Percentiles rank a stretch among this genome's conserved stretches.
phyloP scores from a whole-genome alignment of 2,797 vertebrate genomes.

The Rachycentron canadum region DNA sequence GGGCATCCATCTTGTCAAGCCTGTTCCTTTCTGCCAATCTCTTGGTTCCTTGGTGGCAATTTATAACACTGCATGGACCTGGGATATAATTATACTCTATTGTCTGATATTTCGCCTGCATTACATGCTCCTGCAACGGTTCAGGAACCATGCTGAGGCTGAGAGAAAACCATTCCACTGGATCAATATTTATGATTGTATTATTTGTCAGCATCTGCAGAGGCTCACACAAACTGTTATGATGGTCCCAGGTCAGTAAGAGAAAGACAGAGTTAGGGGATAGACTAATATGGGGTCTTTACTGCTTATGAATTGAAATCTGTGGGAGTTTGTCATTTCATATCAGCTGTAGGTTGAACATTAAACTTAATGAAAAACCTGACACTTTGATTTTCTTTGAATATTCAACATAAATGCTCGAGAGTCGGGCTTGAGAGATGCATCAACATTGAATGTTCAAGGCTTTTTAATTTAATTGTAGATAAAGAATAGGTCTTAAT shows the following conservation, averaged over 20 bases:
- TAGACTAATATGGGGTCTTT: conserved; percentile 31
- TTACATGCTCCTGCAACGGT: conserved; percentile 72
- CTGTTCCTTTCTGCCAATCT: conserved; percentile 63
- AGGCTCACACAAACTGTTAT: conserved; percentile 50
- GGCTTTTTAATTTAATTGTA: neutral
- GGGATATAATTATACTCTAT: conserved; percentile 71
- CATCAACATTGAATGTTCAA: conserved; percentile 9
- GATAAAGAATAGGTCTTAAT: conserved; percentile 3
- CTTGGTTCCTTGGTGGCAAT: conserved; percentile 56
- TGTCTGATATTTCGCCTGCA: conserved; percentile 77
- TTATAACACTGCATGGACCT: conserved; percentile 63
- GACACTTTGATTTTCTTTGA: conserved; percentile 31
- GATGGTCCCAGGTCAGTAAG: conserved; percentile 35
- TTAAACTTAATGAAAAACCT: neutral
- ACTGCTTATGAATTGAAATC: conserved; percentile 15
- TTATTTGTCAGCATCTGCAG: conserved; percentile 72
- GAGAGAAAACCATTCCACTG: conserved; percentile 69
- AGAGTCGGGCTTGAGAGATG: neutral
- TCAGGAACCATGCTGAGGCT: conserved; percentile 65
- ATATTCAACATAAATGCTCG: conserved; percentile 5
- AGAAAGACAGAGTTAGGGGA: conserved; percentile 1
- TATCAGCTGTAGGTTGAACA: conserved; percentile 25
- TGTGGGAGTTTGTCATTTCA: conserved; percentile 34
- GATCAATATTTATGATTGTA: conserved; percentile 81
- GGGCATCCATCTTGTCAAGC: conserved; percentile 53